These are phyloP conservation scores for Papilio demoleus DNA, from an alignment of 2,888 invertebrate genomes.

Conservation along the genomic window DNA sequence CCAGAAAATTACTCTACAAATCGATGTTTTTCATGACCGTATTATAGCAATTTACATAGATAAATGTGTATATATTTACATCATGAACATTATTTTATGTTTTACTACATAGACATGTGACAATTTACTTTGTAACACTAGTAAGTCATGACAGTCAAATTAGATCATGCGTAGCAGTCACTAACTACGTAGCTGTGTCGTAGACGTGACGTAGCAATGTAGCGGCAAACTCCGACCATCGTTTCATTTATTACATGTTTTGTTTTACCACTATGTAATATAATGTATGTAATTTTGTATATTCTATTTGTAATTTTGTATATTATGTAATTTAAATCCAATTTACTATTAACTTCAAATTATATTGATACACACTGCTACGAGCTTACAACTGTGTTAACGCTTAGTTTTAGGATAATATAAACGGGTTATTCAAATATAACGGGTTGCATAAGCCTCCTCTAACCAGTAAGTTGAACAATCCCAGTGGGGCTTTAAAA, in stretches of 20 bases:
- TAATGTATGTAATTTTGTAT: too few relatives aligned
- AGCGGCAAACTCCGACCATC: background rate
- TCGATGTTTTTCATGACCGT: too few relatives aligned
- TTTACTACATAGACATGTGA: too few relatives aligned
- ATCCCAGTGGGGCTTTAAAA: slow-evolving; percentile 10
- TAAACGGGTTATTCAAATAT: slow-evolving; percentile 2
- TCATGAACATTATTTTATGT: too few relatives aligned
- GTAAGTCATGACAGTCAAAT: slow-evolving; percentile 2
- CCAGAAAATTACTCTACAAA: too few relatives aligned
- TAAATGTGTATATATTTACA: too few relatives aligned
- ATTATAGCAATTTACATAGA: too few relatives aligned
- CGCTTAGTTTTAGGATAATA: slow-evolving; percentile 1
- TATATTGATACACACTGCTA: background rate
- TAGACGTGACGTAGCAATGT: slow-evolving; percentile 3
- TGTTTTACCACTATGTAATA: too few relatives aligned
- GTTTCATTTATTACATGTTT: background rate
- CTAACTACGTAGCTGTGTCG: background rate
- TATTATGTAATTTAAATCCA: too few relatives aligned
- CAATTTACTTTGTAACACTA: too few relatives aligned
- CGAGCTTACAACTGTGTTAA: background rate
- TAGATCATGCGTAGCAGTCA: background rate
- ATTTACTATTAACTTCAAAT: background rate
- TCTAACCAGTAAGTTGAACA: slow-evolving; percentile 7
- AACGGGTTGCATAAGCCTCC: background rate
- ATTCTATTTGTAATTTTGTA: too few relatives aligned